Conservation (phyloP, 2,113 vertebrate species). For the Thunnus thynnus region DNA sequence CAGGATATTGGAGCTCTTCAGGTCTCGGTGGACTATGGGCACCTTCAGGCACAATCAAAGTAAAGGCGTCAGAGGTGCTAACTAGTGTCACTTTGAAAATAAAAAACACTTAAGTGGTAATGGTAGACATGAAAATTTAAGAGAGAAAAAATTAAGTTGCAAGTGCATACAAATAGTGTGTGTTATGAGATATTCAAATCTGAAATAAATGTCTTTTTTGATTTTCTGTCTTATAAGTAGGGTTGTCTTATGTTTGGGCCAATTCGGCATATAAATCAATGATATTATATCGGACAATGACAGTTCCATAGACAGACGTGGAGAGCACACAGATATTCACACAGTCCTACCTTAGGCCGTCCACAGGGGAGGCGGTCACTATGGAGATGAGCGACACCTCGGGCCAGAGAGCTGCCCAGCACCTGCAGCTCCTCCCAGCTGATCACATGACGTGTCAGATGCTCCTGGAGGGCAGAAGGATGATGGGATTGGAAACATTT, state of each 20-base stretch:
- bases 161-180: no score
- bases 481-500: neutral
- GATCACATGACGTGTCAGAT: constrained; percentile 89
- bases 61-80: neutral
- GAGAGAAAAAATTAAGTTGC: no score
- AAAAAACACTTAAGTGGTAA: no score
- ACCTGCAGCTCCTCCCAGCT: constrained; percentile 93
- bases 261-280: no score
- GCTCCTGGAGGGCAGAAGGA: constrained; percentile 86
- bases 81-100: no score
- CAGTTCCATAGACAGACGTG: neutral
- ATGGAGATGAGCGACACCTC: constrained; percentile 93
- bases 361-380: constrained; percentile 93
- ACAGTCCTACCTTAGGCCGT: constrained; percentile 85
- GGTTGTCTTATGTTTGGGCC: no score
- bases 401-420: constrained; percentile 89
- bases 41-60: constrained; percentile 66
- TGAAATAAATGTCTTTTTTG: no score
- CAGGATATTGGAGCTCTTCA: constrained; percentile 97
- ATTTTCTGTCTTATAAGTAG: no score
- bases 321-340: neutral
- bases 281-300: no score
- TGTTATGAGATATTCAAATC: no score
- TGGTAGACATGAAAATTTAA: no score
- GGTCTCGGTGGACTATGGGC: constrained; percentile 93